Conservation (phyloP, 2,888 invertebrate genomes). For the Abscondita cerata region DNA sequence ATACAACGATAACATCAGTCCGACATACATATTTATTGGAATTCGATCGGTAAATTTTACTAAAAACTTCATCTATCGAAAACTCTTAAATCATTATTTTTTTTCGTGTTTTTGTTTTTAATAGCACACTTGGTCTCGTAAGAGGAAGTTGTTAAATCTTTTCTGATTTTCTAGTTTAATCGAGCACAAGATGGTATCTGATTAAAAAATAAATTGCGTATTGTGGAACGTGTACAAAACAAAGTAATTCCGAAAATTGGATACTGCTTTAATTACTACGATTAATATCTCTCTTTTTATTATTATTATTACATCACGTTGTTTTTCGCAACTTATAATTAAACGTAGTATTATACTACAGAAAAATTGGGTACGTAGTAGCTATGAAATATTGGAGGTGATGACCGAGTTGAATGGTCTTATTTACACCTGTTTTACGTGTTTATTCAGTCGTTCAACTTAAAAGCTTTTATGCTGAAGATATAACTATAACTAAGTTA, state of each 20-base stretch:
- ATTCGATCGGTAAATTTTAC: constrained; percentile 39
- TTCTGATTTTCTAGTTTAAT: constrained; percentile 1
- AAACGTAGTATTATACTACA: too few relatives aligned
- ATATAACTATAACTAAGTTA: too few relatives aligned
- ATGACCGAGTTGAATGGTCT: constrained; percentile 22
- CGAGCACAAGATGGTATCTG: neutral
- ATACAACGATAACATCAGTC: constrained; percentile 45
- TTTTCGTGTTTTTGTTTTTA: too few relatives aligned
- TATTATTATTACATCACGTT: too few relatives aligned
- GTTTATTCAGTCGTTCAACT: constrained; percentile 28
- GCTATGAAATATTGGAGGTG: too few relatives aligned
- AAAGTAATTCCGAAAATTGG: constrained; percentile 5
- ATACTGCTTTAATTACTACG: constrained; percentile 6
- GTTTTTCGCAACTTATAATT: too few relatives aligned
- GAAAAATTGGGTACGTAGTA: too few relatives aligned
- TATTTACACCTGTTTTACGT: constrained; percentile 30
- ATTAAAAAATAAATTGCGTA: neutral
- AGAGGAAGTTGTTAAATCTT: neutral
- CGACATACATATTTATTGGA: constrained; percentile 40
- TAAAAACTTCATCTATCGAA: too few relatives aligned
- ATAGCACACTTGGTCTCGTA: too few relatives aligned
- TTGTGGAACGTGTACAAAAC: neutral
- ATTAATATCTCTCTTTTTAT: neutral
- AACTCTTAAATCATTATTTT: too few relatives aligned
- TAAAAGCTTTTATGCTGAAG: constrained; percentile 1